Conservation (phyloP, 2,113 vertebrate species). For the Bufo gargarizans region DNA sequence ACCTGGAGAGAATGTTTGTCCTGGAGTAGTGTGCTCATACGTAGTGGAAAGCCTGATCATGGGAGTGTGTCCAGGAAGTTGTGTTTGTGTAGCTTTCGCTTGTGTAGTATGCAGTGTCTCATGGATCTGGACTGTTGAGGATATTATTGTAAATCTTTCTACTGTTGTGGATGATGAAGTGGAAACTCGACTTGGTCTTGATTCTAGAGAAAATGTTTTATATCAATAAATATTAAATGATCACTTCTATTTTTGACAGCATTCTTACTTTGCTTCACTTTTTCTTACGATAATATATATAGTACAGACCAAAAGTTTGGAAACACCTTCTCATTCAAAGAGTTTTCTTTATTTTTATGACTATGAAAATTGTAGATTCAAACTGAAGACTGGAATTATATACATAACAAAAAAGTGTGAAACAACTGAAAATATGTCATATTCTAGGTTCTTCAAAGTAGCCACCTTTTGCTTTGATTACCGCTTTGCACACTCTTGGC, state of each 20-base stretch:
- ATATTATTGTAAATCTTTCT: not conserved
- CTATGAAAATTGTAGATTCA: too few relatives aligned
- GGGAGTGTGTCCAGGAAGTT: not conserved
- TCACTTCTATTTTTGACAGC: not conserved
- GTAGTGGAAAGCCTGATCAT: not conserved
- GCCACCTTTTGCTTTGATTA: too few relatives aligned
- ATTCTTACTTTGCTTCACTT: too few relatives aligned
- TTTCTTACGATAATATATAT: too few relatives aligned
- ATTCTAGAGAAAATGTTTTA: not conserved
- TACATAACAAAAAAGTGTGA: too few relatives aligned
- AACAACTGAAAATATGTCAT: too few relatives aligned
- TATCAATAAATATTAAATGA: not conserved
- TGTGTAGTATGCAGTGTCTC: not conserved
- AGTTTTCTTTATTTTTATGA: too few relatives aligned
- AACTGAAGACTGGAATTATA: too few relatives aligned
- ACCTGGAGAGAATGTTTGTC: slow-evolving; percentile 10
- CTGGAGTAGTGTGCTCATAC: not conserved
- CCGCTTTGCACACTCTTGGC: too few relatives aligned
- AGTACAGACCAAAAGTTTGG: too few relatives aligned
- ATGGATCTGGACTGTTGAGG: not conserved
- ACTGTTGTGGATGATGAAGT: not conserved
- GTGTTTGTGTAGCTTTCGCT: not conserved
- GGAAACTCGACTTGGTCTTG: not conserved
- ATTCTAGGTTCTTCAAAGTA: too few relatives aligned
- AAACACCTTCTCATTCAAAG: too few relatives aligned